A percentile compares a stretch with the other conserved stretches of the same genome.
Conservation (phyloP, 2,113 vertebrate species). For the Cephalopholis sonnerati region DNA sequence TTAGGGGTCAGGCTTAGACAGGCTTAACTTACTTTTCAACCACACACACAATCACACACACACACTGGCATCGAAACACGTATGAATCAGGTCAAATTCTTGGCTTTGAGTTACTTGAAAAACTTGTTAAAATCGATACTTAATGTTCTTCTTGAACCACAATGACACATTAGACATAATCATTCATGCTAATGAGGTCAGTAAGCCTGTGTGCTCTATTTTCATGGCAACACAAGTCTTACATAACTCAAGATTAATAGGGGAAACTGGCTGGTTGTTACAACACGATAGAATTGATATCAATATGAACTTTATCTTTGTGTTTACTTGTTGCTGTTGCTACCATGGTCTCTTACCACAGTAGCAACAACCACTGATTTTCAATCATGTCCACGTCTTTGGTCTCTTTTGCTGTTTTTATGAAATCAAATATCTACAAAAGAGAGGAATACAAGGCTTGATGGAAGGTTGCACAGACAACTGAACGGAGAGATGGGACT, state of each 20-base stretch:
- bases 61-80: neutral
- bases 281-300: neutral
- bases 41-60: constrained; percentile 20
- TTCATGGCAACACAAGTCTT: neutral
- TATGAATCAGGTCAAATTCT: constrained; percentile 42
- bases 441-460: neutral
- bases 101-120: neutral
- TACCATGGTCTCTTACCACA: neutral
- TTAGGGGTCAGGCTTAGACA: constrained; percentile 30
- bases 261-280: neutral
- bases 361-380: neutral
- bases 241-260: neutral
- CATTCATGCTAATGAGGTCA: neutral
- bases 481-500: constrained; percentile 73
- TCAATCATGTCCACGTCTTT: neutral
- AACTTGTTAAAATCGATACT: neutral
- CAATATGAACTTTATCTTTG: neutral
- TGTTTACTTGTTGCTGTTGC: neutral
- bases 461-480: neutral
- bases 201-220: neutral
- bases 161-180: neutral
- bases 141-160: neutral
- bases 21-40: constrained; percentile 34
- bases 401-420: neutral
- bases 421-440: neutral